Evolutionary conservation across 1,140 invertebrate species (phyloP), one percentile per base, ranked within the genome.

Genomic region (Marisa cornuarietis): DNA sequence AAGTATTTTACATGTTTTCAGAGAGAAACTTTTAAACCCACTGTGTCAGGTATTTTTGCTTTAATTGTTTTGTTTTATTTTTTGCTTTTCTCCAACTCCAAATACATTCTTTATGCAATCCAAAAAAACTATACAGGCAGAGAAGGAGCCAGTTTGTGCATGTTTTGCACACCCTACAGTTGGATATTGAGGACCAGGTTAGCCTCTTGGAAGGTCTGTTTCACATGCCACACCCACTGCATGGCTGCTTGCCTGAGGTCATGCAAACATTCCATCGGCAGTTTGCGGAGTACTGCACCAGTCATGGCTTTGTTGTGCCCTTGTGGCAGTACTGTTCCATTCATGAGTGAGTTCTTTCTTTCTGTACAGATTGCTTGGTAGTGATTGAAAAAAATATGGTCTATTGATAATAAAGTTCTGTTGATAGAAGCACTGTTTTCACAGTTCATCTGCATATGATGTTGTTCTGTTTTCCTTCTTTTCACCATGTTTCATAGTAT

Each of bases 251-350:
- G 9, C 20, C 49, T 18, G 22, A 72, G 11, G 71, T 58, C 13
- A 10, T 86, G 42, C 49, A 81, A 0, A 51, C 82, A n/a, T 85
- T 88, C 72, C 89, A 89, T 68, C 22, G 31, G 14, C 61, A 84
- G 31, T 85, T 88, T 75, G 78, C 88, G 14, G 61, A 80, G 7
- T 83, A 85, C 79, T 87, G 85, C 81, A 79, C 85, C 49, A 72
- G 76, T 20, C 68, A 86, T 42, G 84, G 85, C 24, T 79, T 89
- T 10, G 82, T 81, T 3, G 62, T 83, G 71, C 82, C 88, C 26
- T 72, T 89, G 16, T 89, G 87, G 87, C 79, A 79, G 51, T 90
- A 90, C 78, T 86, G 85, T 69, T 51, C 63, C 18, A 71, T 79
- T 22, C 85, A 88, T 77, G 80, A 81, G 88, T 89, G 81, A 74